Conservation (phyloP, 2,113 vertebrate species). For the Irena cyanogastra region DNA sequence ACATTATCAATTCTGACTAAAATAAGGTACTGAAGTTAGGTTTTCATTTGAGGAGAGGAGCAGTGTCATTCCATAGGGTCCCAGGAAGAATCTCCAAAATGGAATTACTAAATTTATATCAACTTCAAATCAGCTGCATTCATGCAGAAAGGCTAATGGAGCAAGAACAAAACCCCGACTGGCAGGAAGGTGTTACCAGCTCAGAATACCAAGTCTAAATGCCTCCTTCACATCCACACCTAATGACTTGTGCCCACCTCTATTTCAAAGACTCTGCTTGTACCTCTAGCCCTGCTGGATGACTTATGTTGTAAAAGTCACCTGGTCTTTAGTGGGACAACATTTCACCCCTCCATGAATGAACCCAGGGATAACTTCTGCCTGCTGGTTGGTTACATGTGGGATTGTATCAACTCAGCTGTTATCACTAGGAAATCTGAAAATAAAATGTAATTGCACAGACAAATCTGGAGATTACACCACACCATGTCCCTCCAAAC, state of each 20-base stretch:
- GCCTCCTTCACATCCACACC: background rate
- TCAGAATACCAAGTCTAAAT: background rate
- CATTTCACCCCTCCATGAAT: background rate
- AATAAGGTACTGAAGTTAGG: background rate
- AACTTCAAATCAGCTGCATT: background rate
- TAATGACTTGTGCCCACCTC: background rate
- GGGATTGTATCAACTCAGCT: background rate
- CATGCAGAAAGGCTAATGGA: background rate
- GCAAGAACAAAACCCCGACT: background rate
- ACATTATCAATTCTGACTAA: background rate
- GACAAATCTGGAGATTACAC: background rate
- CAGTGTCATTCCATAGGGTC: background rate
- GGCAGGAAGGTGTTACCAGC: background rate
- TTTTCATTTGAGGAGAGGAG: background rate
- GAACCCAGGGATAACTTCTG: background rate
- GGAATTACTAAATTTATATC: background rate
- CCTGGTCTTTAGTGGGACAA: background rate
- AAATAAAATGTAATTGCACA: conserved; percentile 2
- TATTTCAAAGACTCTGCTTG: background rate
- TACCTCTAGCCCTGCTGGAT: background rate
- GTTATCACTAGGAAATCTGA: conserved; percentile 1
- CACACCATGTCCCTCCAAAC: background rate
- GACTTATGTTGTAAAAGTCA: background rate
- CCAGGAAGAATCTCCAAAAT: background rate
- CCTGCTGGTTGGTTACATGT: background rate